phyloP scores from a whole-genome alignment of 2,888 invertebrate species.

The Exocentrus adspersus region DNA sequence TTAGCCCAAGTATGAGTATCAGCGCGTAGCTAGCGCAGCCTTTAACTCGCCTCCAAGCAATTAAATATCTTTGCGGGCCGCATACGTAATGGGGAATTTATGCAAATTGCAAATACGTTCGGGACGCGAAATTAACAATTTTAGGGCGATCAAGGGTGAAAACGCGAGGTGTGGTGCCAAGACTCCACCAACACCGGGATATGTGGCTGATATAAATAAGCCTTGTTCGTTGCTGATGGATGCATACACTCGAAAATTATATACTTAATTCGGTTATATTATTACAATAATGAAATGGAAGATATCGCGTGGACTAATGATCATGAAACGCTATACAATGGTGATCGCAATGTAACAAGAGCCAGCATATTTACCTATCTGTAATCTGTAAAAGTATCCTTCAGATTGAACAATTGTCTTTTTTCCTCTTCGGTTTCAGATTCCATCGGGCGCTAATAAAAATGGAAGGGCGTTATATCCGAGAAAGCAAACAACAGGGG shows the following conservation, averaged over 20 bases:
- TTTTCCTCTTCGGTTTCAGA: conserved; percentile 27
- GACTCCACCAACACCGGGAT: conserved; percentile 16
- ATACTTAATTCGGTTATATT: too few relatives aligned
- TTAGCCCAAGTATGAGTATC: conserved; percentile 58
- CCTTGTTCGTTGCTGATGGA: too few relatives aligned
- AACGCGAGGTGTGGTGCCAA: conserved; percentile 19
- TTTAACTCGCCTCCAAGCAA: conserved; percentile 60
- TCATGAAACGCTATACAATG: too few relatives aligned
- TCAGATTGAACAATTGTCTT: not conserved
- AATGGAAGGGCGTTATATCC: conserved; percentile 26
- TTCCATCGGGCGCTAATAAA: conserved; percentile 22
- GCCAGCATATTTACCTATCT: conserved; percentile 8
- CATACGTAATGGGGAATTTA: conserved; percentile 61
- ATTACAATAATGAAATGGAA: too few relatives aligned
- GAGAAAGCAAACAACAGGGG: conserved; percentile 29
- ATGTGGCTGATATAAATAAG: conserved; percentile 18
- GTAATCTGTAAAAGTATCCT: conserved; percentile 3
- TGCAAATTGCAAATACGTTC: conserved; percentile 58
- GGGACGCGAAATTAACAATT: conserved; percentile 55
- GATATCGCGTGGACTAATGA: too few relatives aligned
- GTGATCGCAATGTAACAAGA: conserved; percentile 6
- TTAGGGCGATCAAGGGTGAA: conserved; percentile 38
- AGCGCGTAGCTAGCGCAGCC: conserved; percentile 54
- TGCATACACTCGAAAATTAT: too few relatives aligned
- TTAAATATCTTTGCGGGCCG: conserved; percentile 60